Evolutionary conservation across 2,888 invertebrate species (phyloP).

Genomic region (Caenorhabditis afra): DNA sequence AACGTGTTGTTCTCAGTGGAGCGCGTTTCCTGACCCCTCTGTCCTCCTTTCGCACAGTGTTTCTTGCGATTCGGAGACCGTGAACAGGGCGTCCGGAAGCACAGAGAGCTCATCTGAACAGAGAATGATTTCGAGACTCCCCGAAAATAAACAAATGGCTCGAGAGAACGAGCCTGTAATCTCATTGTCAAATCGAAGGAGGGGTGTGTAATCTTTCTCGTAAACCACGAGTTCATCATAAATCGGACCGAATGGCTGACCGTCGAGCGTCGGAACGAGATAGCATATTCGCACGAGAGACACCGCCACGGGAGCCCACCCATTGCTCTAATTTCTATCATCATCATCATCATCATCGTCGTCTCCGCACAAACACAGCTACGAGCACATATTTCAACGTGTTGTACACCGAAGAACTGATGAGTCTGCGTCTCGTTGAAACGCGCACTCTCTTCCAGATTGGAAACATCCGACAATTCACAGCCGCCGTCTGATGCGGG

Average conservation of each 20-base stretch:
- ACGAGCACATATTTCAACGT: conserved; percentile 44
- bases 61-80: background rate
- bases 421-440: conserved; percentile 23
- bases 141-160: conserved; percentile 21
- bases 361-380: conserved; percentile 50
- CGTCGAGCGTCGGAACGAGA: conserved; percentile 17
- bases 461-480: conserved; percentile 48
- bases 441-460: conserved; percentile 28
- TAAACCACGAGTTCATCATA: conserved; percentile 39
- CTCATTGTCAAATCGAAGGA: conserved; percentile 29
- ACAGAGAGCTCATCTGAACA: conserved; percentile 36
- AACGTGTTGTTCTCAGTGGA: conserved; percentile 5
- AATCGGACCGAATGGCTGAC: conserved; percentile 30
- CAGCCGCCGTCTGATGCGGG: conserved; percentile 19
- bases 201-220: conserved; percentile 33
- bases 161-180: conserved; percentile 40
- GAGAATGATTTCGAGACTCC: conserved; percentile 37
- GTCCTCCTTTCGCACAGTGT: no score
- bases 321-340: conserved; percentile 52
- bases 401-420: conserved; percentile 37
- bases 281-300: background rate
- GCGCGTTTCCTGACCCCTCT: conserved; percentile 15
- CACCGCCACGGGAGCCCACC: background rate
- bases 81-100: conserved; percentile 9
- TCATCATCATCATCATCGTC: conserved; percentile 48